phyloP scores from a whole-genome alignment of 1,140 invertebrate genomes.

The Macrotrachela quadricornifera region DNA sequence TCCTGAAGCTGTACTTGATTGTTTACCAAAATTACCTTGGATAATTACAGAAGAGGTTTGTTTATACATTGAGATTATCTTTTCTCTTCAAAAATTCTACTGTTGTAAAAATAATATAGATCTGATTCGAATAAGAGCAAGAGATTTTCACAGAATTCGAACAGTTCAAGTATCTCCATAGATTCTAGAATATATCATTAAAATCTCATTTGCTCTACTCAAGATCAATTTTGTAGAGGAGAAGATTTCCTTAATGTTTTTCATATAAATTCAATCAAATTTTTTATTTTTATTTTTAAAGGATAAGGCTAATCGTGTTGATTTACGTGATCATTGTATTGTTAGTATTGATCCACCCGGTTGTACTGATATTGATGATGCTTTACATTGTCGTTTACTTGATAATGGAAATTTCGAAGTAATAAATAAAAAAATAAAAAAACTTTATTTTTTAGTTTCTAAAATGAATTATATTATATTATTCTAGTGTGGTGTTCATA shows the following conservation, averaged over 20 bases:
- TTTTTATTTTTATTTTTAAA: no score
- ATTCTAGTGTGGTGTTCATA: conserved; percentile 38
- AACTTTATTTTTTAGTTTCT: conserved; percentile 41
- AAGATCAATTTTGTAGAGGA: no score
- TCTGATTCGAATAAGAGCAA: conserved; percentile 71
- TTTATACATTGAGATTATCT: no score
- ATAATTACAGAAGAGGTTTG: conserved; percentile 50
- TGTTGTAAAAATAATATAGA: conserved; percentile 74
- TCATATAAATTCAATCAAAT: no score
- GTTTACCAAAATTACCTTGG: conserved; percentile 74
- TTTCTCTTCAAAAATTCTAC: conserved; percentile 26
- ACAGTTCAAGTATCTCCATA: no score
- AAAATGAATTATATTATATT: conserved; percentile 52
- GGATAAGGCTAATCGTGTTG: conserved; percentile 54
- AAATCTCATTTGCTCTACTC: conserved; percentile 16
- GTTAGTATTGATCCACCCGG: conserved; percentile 96
- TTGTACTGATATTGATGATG: conserved; percentile 98
- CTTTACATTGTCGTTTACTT: conserved; percentile 66
- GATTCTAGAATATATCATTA: neutral
- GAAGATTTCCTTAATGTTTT: no score
- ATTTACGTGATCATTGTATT: conserved; percentile 60
- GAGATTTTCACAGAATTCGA: conserved; percentile 78
- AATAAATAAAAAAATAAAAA: no score
- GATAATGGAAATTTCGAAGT: conserved; percentile 54
- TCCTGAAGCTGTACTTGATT: conserved; percentile 72